Evolutionary conservation across 2,888 invertebrate genomes (phyloP).

Genomic region (Ethmia dodecea): DNA sequence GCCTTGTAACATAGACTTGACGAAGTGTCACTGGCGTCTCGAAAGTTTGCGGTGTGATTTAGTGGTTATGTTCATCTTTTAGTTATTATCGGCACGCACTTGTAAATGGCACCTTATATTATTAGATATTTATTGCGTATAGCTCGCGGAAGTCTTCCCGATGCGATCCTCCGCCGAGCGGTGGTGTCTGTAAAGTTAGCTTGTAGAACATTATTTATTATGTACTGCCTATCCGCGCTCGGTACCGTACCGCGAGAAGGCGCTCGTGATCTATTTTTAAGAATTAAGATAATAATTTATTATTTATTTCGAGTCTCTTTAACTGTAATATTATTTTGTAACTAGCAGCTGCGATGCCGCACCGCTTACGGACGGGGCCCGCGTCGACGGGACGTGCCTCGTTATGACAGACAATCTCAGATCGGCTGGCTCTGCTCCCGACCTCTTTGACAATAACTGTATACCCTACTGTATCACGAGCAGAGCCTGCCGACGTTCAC

Average conservation of each 20-base stretch:
- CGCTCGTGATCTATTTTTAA: constrained; percentile 78
- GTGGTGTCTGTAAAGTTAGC: constrained; percentile 77
- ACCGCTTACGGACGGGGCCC: constrained; percentile 69
- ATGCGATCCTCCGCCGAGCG: constrained; percentile 75
- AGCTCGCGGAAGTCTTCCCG: constrained; percentile 76
- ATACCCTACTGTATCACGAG: constrained; percentile 22
- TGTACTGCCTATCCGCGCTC: constrained; percentile 74
- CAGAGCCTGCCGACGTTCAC: constrained; percentile 41
- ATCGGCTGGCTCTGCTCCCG: constrained; percentile 41
- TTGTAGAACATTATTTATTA: constrained; percentile 75
- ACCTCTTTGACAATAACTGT: constrained; percentile 20
- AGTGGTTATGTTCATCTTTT: constrained; percentile 58
- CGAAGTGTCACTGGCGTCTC: constrained; percentile 73
- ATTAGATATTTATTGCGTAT: constrained; percentile 74
- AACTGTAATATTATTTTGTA: constrained; percentile 69
- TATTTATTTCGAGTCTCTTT: constrained; percentile 78
- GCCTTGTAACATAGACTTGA: constrained; percentile 66
- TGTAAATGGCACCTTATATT: constrained; percentile 75
- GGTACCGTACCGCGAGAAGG: constrained; percentile 75
- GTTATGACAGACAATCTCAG: constrained; percentile 38
- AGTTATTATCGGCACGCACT: constrained; percentile 69
- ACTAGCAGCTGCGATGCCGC: constrained; percentile 67
- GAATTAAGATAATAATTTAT: constrained; percentile 78
- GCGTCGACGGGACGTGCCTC: constrained; percentile 70
- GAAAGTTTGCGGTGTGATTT: constrained; percentile 76